Evolutionary conservation across 2,113 vertebrate species (phyloP).

Genomic region (Chloroceryle aenea): DNA sequence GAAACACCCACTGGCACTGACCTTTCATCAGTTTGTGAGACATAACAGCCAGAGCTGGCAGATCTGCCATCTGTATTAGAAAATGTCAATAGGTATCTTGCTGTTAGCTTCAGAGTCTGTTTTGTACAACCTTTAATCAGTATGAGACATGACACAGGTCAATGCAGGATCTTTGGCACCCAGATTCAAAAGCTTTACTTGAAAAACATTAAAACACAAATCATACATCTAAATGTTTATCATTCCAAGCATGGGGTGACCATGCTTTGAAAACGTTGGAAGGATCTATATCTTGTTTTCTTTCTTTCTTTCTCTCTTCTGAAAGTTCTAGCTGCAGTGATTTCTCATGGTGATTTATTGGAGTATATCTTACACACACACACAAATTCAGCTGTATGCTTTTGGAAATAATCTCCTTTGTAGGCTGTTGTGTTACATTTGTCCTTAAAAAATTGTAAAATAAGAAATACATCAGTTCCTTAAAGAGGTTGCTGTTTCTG

Average conservation of each 20-base stretch:
- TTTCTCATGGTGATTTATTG: neutral
- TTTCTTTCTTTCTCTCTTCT: neutral
- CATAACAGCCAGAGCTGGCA: neutral
- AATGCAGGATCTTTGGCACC: slow-evolving; percentile 17
- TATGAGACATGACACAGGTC: slow-evolving; percentile 52
- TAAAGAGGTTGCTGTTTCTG: neutral
- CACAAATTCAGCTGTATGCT: neutral
- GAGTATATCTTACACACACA: neutral
- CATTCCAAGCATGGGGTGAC: neutral
- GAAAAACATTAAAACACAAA: neutral
- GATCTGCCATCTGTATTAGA: neutral
- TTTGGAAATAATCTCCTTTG: neutral
- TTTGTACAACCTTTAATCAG: slow-evolving; percentile 58
- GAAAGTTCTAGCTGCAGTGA: neutral
- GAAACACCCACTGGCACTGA: neutral
- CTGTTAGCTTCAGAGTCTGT: slow-evolving; percentile 42
- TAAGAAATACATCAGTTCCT: neutral
- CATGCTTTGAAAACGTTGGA: slow-evolving; percentile 36
- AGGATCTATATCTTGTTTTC: neutral
- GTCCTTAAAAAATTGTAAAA: neutral
- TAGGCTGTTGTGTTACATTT: neutral
- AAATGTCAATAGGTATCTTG: slow-evolving; percentile 57
- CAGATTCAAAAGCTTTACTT: slow-evolving; percentile 35
- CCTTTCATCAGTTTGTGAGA: slow-evolving; percentile 12
- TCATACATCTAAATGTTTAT: slow-evolving; percentile 14